Evolutionary conservation across 2,113 vertebrate genomes (phyloP), one percentile per base, ranked within the genome.

Genomic region (Oriolus oriolus): DNA sequence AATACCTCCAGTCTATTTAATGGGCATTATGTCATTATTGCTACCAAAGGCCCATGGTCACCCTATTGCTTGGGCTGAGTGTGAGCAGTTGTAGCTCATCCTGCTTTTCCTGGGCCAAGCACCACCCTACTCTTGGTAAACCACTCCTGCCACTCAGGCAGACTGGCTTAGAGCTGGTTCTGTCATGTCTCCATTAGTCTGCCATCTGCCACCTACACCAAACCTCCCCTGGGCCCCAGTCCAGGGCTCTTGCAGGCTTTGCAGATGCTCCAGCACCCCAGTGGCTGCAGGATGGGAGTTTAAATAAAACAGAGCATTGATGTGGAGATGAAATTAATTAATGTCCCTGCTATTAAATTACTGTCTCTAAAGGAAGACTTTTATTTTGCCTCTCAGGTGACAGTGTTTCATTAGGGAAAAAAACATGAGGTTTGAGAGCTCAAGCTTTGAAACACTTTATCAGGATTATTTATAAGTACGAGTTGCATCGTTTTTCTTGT

Each of bases 311-410:
- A 89, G 92, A 93, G 88, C 94, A 89, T 77, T 90, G 83, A 94
- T 96, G 88, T 93, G 90, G 70, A 89, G 83, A 94, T 89, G 95
- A 90, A 96, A 96, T 95, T 95, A 96, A 96, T 96, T 96, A 94
- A 94, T 57, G 86, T 93, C 93, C 73, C 45, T 64, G 53, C 56
- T 93, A 92, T 92, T 92, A 84, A 93, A 84, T 94, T 90, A 68
- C 73, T 82, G 73, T 89, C 76, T 95, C 92, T 90, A 90, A 88
- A 65, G 83, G 71, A 94, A 86, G 71, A 49, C 22, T 96, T 93
- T 49, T 84, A 84, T 93, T 95, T 92, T 83, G 71, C 47, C 41
- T 96, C 71, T 63, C 61, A 81, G 88, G 84, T 84, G 86, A 68
- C 84, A 78, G 13, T 35, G 76, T 94, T 96, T 94, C 86, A 78